Percentiles rank a stretch among this genome's conserved stretches.
Conservation (phyloP, 1,140 invertebrate genomes). For the Trialeurodes vaporariorum region DNA sequence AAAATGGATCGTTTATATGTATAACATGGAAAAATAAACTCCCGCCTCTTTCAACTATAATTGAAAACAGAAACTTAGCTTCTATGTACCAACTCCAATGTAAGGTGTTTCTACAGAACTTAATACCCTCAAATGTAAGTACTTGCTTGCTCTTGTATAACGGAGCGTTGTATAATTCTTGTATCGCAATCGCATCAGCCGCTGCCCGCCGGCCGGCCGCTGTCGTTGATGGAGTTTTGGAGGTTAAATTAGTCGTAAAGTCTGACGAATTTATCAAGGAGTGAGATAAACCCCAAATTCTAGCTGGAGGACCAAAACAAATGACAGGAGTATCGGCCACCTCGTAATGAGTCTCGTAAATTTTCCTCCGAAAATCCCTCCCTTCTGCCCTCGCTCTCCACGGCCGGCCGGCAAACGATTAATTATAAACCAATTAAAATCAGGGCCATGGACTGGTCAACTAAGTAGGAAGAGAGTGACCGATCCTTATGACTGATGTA, state of each 20-base stretch:
- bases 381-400: neutral
- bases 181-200: neutral
- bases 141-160: no score
- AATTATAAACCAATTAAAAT: slow-evolving; percentile 1
- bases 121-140: no score
- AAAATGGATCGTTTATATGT: no score
- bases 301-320: neutral
- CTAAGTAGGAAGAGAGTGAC: neutral
- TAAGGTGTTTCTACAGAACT: no score
- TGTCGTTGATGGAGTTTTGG: no score
- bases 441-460: neutral
- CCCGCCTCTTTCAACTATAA: no score
- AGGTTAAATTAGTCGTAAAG: neutral
- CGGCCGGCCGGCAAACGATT: neutral
- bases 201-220: neutral
- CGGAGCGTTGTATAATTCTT: no score
- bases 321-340: neutral
- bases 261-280: neutral
- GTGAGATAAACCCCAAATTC: neutral
- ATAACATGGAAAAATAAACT: no score
- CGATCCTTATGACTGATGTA: neutral
- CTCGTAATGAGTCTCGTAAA: neutral
- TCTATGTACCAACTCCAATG: no score
- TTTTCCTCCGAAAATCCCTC: neutral
- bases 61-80: no score